Evolutionary conservation across 1,140 invertebrate genomes (phyloP), one percentile per base, ranked within the genome.

Genomic region (Drosophila truncata): DNA sequence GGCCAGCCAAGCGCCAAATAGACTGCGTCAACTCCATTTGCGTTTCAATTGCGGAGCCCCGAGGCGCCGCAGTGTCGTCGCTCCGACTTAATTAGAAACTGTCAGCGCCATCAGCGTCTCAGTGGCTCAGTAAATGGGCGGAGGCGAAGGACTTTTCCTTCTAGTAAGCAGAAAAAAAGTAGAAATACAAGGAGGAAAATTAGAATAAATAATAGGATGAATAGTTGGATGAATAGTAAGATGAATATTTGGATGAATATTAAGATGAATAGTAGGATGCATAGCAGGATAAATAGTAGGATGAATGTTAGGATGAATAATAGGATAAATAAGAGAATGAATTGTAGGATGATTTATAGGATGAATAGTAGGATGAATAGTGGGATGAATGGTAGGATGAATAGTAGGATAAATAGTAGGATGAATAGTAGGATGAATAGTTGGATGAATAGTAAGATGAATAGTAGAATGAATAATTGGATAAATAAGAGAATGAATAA

Each of bases 1-100:
- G 37, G 62, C 61, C 78, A 88, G 73, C 66, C 78, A 88, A 90
- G 72, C 84, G 81, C 77, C 80, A 90, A 88, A 88, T 88, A 90
- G 85, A 88, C 85, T 88, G 72, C 85, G 78, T 70, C 78, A 65
- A 77, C 74, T 54, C 72, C 52, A 75, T 75, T 75, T 74, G 72
- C 72, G 52, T 75, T 66, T 57, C 60, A 54, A 57, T 71, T 71
- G 67, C 41, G 67, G 29, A 18, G 44, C 33, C 65, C 72, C 14
- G 7, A 31, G 73, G 63, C 74, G 62, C 29, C 62, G 73, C 57
- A 58, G 50, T 52, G 71, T 77, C 73, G 55, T 75, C 39, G n/a
- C 52, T 44, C 59, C 75, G 44, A 78, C 76, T 78, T 78, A 78
- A 78, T 78, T 78, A 78, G 46, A 78, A 64, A 61, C 75, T 78